phyloP scores from a whole-genome alignment of 2,797 vertebrate genomes.

The Rhinella marina region DNA sequence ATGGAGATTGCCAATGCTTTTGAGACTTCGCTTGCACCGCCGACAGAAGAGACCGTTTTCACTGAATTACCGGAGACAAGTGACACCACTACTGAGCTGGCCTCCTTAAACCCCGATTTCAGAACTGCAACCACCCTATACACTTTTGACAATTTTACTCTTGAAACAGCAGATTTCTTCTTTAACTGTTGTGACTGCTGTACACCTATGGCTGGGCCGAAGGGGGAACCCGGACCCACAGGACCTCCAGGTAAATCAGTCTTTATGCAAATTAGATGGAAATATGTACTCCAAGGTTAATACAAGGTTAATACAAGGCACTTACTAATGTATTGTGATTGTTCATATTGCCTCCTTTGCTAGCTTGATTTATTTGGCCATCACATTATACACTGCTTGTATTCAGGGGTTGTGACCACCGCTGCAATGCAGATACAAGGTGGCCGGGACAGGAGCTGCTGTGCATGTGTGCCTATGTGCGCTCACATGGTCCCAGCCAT shows the following conservation, averaged over 20 bases:
- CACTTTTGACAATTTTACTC: conserved; percentile 83
- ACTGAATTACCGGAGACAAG: conserved; percentile 31
- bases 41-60: conserved; percentile 35
- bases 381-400: no score
- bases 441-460: no score
- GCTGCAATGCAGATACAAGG: no score
- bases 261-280: background rate
- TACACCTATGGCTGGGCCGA: conserved; percentile 77
- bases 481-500: no score
- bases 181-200: conserved; percentile 97
- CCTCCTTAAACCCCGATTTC: conserved; percentile 37
- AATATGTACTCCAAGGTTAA: background rate
- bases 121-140: conserved; percentile 62
- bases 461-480: no score
- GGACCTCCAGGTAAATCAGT: conserved; percentile 83
- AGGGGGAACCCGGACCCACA: conserved; percentile 80
- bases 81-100: conserved; percentile 29
- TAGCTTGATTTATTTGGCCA: no score
- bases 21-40: conserved; percentile 14
- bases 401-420: no score
- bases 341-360: no score
- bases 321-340: no score
- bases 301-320: no score
- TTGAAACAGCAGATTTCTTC: conserved; percentile 88
- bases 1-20: conserved; percentile 37